A percentile compares a stretch with the other conserved stretches of the same genome.
Evolutionary conservation across 92 coral and sea anemone genomes (phyloP).

Genomic region (Palythoa grandis): DNA sequence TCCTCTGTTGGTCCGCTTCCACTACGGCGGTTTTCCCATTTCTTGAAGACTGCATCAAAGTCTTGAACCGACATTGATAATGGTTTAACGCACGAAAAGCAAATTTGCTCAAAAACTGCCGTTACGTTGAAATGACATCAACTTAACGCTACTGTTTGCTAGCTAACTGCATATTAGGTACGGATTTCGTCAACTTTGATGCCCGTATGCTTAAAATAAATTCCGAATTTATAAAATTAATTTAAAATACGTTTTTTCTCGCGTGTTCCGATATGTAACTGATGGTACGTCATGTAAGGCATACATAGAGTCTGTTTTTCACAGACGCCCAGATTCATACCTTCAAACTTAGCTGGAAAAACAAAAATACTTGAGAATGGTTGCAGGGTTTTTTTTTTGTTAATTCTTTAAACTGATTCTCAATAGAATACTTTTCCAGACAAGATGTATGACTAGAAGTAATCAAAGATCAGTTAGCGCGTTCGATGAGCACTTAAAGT

Average conservation of each 20-base stretch:
- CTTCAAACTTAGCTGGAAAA: too few relatives aligned
- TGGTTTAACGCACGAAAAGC: not conserved
- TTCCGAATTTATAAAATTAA: not conserved
- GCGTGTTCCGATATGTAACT: not conserved
- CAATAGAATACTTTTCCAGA: too few relatives aligned
- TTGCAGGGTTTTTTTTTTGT: too few relatives aligned
- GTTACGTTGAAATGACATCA: not conserved
- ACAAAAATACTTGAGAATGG: too few relatives aligned
- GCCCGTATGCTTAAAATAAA: not conserved
- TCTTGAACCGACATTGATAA: conserved; percentile 45
- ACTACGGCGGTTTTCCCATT: conserved; percentile 81
- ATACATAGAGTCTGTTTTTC: not conserved
- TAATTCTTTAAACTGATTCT: too few relatives aligned
- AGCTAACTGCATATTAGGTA: not conserved
- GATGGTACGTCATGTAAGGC: not conserved
- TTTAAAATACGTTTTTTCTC: not conserved
- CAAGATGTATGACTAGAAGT: too few relatives aligned
- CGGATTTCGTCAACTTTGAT: not conserved
- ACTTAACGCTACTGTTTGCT: not conserved
- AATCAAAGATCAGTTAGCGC: too few relatives aligned
- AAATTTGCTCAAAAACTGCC: too few relatives aligned
- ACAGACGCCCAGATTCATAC: too few relatives aligned
- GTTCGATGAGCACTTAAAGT: too few relatives aligned
- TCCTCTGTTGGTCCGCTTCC: conserved; percentile 53
- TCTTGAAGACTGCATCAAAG: conserved; percentile 84